Base-by-base conservation (phyloP, 2,797 vertebrate genomes). In the Huso huso region DNA sequence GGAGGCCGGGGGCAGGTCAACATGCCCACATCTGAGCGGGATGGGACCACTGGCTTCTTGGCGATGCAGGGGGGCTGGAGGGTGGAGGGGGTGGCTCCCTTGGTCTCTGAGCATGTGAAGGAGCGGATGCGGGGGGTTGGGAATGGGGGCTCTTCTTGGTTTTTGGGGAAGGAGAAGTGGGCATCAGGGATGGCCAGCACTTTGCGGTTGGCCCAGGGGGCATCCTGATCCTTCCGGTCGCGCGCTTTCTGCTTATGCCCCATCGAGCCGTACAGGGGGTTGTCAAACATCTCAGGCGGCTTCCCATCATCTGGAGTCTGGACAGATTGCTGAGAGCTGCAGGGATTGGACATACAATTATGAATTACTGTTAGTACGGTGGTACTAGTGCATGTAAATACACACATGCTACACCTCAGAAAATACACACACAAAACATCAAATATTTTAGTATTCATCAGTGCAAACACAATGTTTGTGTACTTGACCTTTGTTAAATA, bases 211-310 rank as follows among this genome's bases (percentile, higher is more conserved):
- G 61, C 69, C 65, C 83, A 80, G 53, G 78, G 23, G 37, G 78
- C 75, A 7, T 91, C 92, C 52, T 88, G 90, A 57, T 95, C 94
- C 66, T 90, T 94, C 75, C 70, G 67, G 62, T 82, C 51, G 2
- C 53, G 48, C 0, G 61, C 66, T 48, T 87, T 78, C 61, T 87
- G 76, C 66, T 79, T 84, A 6, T 75, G 78, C 50, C 61, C 77
- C 90, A 89, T 87, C 0, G 87, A 88, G n/a, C 91, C 95, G 0
- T 99, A 99, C 0, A 99, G 85, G 0, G 96, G 97, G 78, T 99
- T 99, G 73, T 97, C 95, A n/a, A 98, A 93, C 96, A 99, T 98
- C 84, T 93, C 93, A 0, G 92, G 83, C 6, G 70, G 62, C 49
- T 73, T 81, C 1, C 75, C 80, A 1, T 89, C 87, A 12, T 93